A percentile compares a stretch with the other conserved stretches of the same genome.
Conservation (phyloP, 2,113 vertebrate genomes). For the Aspiorhynchus laticeps region DNA sequence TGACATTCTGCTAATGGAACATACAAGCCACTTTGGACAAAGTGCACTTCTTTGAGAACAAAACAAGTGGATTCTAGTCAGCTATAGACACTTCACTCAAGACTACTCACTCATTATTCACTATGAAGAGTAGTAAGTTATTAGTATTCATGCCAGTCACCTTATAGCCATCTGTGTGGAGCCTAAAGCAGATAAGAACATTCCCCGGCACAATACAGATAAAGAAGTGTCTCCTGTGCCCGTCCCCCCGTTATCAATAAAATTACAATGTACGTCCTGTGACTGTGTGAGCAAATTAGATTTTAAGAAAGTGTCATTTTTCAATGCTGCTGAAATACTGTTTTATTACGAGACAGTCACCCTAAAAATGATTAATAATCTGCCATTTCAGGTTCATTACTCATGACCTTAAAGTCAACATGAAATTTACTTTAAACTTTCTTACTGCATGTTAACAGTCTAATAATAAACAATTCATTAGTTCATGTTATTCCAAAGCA, state of each 20-base stretch:
- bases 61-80: slow-evolving; percentile 14
- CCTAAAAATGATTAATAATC: background rate
- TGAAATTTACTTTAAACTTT: slow-evolving; percentile 6
- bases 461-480: background rate
- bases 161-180: slow-evolving; percentile 53
- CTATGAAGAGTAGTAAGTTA: slow-evolving; percentile 25
- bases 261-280: slow-evolving; percentile 55
- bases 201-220: slow-evolving; percentile 48
- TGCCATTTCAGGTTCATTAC: background rate
- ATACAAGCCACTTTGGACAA: background rate
- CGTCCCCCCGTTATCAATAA: slow-evolving; percentile 58
- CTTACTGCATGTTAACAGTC: background rate
- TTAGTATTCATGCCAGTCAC: slow-evolving; percentile 54
- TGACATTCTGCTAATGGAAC: slow-evolving; percentile 1
- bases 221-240: slow-evolving; percentile 43
- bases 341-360: slow-evolving; percentile 21
- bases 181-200: slow-evolving; percentile 47
- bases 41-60: slow-evolving; percentile 1
- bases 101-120: slow-evolving; percentile 6
- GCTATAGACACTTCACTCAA: slow-evolving; percentile 28
- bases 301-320: slow-evolving; percentile 61
- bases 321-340: slow-evolving; percentile 44
- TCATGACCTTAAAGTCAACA: background rate
- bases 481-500: background rate
- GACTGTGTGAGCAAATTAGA: slow-evolving; percentile 56